A percentile compares a stretch with the other conserved stretches of the same genome.
Evolutionary conservation across 2,113 vertebrate species (phyloP).

Genomic region (Vicugna pacos): DNA sequence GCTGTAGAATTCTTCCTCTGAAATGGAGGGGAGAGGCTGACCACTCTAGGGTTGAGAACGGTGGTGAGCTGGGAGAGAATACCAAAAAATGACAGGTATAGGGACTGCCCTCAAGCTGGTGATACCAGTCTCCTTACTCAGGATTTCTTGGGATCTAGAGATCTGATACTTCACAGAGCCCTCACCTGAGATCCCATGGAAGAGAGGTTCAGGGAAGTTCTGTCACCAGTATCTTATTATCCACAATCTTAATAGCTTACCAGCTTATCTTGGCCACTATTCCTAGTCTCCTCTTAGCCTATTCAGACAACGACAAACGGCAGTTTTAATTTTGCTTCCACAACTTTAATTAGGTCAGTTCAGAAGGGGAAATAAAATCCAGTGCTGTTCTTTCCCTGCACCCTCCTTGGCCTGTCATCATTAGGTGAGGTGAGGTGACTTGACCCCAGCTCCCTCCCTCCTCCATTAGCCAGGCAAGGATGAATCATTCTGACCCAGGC

Average conservation of each 20-base stretch:
- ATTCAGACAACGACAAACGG: background rate
- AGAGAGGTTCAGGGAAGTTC: background rate
- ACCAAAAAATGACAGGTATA: background rate
- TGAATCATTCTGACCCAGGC: conserved; percentile 71
- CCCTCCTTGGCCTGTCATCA: background rate
- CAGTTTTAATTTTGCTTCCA: conserved; percentile 64
- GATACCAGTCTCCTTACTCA: conserved; percentile 39
- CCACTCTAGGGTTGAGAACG: background rate
- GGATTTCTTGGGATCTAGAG: conserved; percentile 36
- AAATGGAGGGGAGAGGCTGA: background rate
- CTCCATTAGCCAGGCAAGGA: conserved; percentile 67
- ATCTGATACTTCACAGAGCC: background rate
- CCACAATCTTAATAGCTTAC: background rate
- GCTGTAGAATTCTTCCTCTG: background rate
- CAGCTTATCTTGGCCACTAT: background rate
- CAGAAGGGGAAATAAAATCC: conserved; percentile 48
- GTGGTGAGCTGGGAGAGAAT: background rate
- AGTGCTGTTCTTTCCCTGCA: conserved; percentile 13
- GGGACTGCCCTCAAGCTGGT: background rate
- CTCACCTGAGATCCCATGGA: background rate
- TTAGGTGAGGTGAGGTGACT: conserved; percentile 48
- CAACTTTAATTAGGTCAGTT: conserved; percentile 67
- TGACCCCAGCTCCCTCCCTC: conserved; percentile 35
- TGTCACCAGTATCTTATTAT: background rate
- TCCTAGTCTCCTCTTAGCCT: background rate